Base-by-base conservation (phyloP, 2,888 invertebrate genomes). In the Thymelicus lineola region DNA sequence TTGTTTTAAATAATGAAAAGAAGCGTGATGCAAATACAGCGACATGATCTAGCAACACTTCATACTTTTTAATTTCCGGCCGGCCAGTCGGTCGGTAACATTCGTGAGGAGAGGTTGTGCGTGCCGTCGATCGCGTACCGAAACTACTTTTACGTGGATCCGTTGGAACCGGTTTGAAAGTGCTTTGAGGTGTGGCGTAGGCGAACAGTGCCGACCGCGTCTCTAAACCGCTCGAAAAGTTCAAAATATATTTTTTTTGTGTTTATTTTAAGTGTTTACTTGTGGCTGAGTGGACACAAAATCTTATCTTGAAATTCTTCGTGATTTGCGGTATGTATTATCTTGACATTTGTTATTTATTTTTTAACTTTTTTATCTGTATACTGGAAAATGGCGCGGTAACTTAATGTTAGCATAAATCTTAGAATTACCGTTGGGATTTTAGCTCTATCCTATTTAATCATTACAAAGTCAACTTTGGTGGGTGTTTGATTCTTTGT, bases 161-260 rank as follows among this genome's bases (percentile, higher is more conserved):
- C 83, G 82, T 80, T 82, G 79, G 78, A 84, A 91, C 90, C 91
- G 90, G 91, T 89, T 90, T 82, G 89, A 90, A 91, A 91, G 91
- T 91, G 87, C 80, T 79, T 77, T 73, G 82, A 91, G 91, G 91
- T 90, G 91, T 87, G 90, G 89, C 89, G 89, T 86, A 85, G 87
- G 86, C 85, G 85, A 81, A 74, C 79, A 84, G 85, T 88, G 86
- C 85, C 80, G 87, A 69, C 69, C 69, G 69, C 87, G 83, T 84
- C 69, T 63, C 38, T 87, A 86, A 85, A 88, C 85, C 86, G 84
- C 79, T 77, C 76, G 82, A 82, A 85, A 83, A 82, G 79, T 77
- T 77, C 73, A 79, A 79, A 79, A 79, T 71, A 75, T 80, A 79
- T 79, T 81, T 79, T 62, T 58, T 68, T 63, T 68, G 68, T 79